A percentile compares a stretch with the other conserved stretches of the same genome.
Conservation (phyloP, 2,113 vertebrate genomes). For the Eublepharis macularius region DNA sequence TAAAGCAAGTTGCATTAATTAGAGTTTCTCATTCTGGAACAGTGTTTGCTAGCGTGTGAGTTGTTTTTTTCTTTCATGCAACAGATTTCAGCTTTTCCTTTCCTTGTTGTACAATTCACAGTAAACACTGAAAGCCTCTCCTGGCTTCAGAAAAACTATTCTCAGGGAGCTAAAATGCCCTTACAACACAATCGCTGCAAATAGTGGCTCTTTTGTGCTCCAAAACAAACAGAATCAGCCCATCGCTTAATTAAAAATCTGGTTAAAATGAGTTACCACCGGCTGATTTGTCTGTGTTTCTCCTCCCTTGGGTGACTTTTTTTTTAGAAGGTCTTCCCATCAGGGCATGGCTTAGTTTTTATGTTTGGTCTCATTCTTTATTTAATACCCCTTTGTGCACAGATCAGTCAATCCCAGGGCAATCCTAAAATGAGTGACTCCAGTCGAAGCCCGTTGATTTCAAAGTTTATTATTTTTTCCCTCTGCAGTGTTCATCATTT, state of each 20-base stretch:
- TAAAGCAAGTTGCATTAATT: slow-evolving; percentile 19
- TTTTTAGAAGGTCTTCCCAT: neutral
- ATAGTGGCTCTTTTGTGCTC: neutral
- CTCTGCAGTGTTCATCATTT: neutral
- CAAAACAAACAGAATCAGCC: neutral
- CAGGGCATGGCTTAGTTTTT: neutral
- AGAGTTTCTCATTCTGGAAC: neutral
- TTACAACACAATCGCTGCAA: neutral
- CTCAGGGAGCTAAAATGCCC: neutral
- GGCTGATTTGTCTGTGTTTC: neutral
- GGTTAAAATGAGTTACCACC: neutral
- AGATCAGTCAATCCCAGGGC: too few relatives aligned
- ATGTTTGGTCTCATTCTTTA: neutral
- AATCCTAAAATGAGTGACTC: too few relatives aligned
- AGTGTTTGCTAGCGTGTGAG: neutral
- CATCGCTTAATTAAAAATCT: neutral
- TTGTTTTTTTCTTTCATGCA: slow-evolving; percentile 26
- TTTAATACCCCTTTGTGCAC: neutral
- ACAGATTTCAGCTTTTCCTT: neutral
- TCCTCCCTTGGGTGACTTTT: neutral
- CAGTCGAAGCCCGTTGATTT: too few relatives aligned
- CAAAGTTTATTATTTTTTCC: slow-evolving; percentile 22
- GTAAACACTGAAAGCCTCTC: neutral
- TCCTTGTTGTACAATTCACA: slow-evolving; percentile 24
- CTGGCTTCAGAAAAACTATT: neutral